Base-by-base conservation (phyloP, 2,888 invertebrate genomes). In the Tenthredo distinguenda region DNA sequence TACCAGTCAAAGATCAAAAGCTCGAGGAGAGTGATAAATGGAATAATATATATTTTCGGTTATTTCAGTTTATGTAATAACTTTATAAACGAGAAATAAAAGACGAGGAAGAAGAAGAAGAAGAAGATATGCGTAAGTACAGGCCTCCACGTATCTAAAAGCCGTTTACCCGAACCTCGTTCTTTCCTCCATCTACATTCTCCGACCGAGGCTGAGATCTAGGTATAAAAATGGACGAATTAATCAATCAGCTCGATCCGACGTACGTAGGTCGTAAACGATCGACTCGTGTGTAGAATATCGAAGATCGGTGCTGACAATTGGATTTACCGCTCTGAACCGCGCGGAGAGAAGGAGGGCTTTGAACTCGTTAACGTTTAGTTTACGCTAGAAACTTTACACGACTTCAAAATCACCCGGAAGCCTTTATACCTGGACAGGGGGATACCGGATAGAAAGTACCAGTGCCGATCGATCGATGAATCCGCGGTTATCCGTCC, bases 1-100 rank as follows among this genome's bases (percentile, higher is more conserved):
- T 62, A 21, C 62, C 3, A 62, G 62, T 62, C 62, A 62, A 26
- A 62, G 62, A 62, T 62, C 62, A 62, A 62, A 62, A 62, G 26
- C 26, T 26, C 62, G 1, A 62, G 21, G 0, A 26, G 7, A 26
- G 26, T 62, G 62, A 62, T 62, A 62, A 62, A 62, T 62, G 12
- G 12, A 62, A 62, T 62, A 26, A 55, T 55, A n/a, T 55, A 55
- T 55, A n/a, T 47, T 15, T 47, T 47, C 47, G 12, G 3, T 47
- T 47, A 47, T 47, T 47, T 12, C 15, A 47, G 15, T 15, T 47
- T 15, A 15, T 47, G 3, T 2, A 47, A 47, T 15, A 47, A 47
- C 12, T 47, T 47, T 15, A 47, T 15, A 0, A 15, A 47, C 47
- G 47, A 47, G 3, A 3, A 47, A 47, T 47, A 47, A 3, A 47